phyloP scores from a whole-genome alignment of 1,140 invertebrate species.

The Drosophila ironensis region DNA sequence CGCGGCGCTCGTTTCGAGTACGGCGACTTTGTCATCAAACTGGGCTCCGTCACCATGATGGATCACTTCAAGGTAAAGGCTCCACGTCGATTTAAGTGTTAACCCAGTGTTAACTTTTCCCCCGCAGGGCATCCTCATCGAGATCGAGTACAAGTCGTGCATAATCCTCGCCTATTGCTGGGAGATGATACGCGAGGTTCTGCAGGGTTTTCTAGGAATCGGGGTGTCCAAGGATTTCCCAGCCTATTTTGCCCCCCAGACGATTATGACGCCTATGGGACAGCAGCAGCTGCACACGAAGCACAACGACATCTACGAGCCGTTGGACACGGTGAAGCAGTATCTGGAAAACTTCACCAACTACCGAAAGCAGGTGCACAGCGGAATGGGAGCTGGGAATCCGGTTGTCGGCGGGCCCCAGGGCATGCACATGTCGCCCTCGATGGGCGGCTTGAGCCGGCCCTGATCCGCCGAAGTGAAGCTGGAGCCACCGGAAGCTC shows the following conservation, averaged over 20 bases:
- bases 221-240: slow-evolving; percentile 86
- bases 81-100: neutral
- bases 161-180: slow-evolving; percentile 93
- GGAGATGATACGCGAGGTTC: slow-evolving; percentile 95
- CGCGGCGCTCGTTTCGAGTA: slow-evolving; percentile 96
- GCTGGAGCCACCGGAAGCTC: slow-evolving; percentile 62
- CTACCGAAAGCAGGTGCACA: slow-evolving; percentile 87
- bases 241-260: slow-evolving; percentile 84
- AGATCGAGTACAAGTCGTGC: slow-evolving; percentile 97
- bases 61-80: slow-evolving; percentile 90
- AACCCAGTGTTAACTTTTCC: neutral
- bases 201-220: slow-evolving; percentile 94
- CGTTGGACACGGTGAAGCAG: slow-evolving; percentile 95
- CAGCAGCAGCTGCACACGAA: slow-evolving; percentile 82
- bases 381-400: neutral
- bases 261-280: slow-evolving; percentile 72
- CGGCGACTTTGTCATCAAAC: slow-evolving; percentile 96
- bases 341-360: slow-evolving; percentile 97
- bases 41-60: slow-evolving; percentile 95
- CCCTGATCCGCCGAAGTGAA: slow-evolving; percentile 66
- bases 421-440: slow-evolving; percentile 37
- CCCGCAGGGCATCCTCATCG: slow-evolving; percentile 90
- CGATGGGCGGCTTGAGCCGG: slow-evolving; percentile 33
- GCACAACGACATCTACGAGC: slow-evolving; percentile 92
- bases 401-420: slow-evolving; percentile 5